Evolutionary conservation across 2,888 invertebrate genomes (phyloP), one percentile per base, ranked within the genome.

Genomic region (Cryptus viduatorius): DNA sequence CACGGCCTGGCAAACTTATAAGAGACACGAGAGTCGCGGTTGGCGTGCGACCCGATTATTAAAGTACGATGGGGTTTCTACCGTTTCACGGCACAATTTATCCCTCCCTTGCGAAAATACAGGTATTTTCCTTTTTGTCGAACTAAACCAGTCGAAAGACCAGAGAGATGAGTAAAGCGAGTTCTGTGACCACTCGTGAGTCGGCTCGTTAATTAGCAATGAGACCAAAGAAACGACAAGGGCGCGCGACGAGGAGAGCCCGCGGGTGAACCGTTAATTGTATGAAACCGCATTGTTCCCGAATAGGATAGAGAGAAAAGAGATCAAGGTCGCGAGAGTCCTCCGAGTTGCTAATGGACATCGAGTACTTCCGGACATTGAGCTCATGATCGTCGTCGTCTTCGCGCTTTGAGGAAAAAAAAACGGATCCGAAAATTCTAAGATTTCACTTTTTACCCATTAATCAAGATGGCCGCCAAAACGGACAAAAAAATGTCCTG

Each of bases 201-300:
- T 50, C 78, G 84, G 69, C 75, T 82, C 81, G 82, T 84, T 84
- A 82, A 84, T 84, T 82, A 82, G 79, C 71, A 65, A 75, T n/a
- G 78, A 69, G 65, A 72, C 29, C 71, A 68, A 68, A 83, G 78
- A 65, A 78, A 79, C 73, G 46, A 67, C 14, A 53, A 48, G 76
- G 24, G 19, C 50, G 61, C 77, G 24, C 53, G 37, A 31, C 42
- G 71, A 69, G 64, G 79, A 50, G 72, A 83, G 81, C 68, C 31
- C 1, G 46, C 29, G 42, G 29, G 31, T 72, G 46, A 81, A 85
- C 67, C 86, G 80, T 87, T 84, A 86, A 87, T 86, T 84, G 82
- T 76, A 86, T 84, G 82, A 71, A 78, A 77, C 84, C 81, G 82
- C 84, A 86, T 87, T 87, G 86, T 87, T 87, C 84, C 79, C 82